Evolutionary conservation across 2,888 invertebrate species (phyloP).

Genomic region (Apamea anceps): DNA sequence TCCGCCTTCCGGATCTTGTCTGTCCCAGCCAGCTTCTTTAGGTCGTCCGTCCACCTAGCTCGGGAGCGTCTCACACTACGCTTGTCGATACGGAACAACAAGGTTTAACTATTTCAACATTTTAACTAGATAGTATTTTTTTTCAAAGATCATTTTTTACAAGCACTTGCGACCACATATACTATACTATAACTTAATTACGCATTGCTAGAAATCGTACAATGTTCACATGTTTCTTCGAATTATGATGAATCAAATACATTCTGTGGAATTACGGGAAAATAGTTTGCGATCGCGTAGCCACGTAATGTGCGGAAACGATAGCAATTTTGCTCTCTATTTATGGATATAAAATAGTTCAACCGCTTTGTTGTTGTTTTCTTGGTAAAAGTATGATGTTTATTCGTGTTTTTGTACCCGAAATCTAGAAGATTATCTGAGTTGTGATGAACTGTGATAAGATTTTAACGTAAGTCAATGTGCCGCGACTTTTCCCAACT

Average conservation of each 20-base stretch:
- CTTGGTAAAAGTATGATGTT: background rate
- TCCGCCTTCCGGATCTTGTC: too few species aligned
- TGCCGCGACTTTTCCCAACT: too few species aligned
- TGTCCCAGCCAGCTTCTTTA: too few species aligned
- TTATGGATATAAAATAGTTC: background rate
- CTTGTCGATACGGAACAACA: too few species aligned
- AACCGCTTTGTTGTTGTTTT: conserved; percentile 10
- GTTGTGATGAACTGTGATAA: too few species aligned
- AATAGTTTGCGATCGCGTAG: background rate
- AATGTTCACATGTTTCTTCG: background rate
- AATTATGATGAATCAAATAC: conserved; percentile 7
- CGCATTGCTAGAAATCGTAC: background rate
- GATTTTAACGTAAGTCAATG: too few species aligned
- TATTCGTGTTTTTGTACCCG: background rate
- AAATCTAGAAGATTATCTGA: too few species aligned
- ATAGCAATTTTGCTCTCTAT: background rate
- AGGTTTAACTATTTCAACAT: too few species aligned
- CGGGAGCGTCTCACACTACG: too few species aligned
- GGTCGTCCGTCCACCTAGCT: too few species aligned
- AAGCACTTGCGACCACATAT: background rate
- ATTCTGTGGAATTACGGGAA: background rate
- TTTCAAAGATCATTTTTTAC: background rate
- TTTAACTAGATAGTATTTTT: background rate
- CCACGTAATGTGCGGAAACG: conserved; percentile 8
- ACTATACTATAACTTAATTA: background rate